Conservation (phyloP, 2,113 vertebrate genomes). For the Cinclus cinclus region DNA sequence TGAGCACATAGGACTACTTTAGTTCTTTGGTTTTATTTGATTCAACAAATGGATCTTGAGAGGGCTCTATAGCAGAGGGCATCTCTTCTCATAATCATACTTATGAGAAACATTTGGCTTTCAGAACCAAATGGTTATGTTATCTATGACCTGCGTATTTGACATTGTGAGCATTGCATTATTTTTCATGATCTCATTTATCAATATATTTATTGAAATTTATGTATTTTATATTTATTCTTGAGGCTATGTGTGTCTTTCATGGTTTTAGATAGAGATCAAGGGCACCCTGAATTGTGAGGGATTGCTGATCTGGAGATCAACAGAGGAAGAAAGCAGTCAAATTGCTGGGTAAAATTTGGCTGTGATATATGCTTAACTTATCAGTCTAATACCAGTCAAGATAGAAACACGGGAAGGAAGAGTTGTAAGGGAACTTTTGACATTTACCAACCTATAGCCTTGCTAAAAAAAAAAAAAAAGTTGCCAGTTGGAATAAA, state of each 20-base stretch:
- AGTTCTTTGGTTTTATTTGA: neutral
- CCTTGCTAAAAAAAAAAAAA: neutral
- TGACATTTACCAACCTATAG: conserved; percentile 12
- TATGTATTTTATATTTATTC: neutral
- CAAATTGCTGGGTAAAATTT: neutral
- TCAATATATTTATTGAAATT: neutral
- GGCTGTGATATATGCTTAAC: neutral
- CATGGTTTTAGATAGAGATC: neutral
- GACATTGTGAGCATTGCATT: neutral
- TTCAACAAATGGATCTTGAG: neutral
- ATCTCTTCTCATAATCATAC: neutral
- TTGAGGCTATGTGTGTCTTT: neutral
- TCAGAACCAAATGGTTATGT: neutral
- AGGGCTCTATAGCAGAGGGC: neutral
- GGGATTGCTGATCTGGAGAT: neutral
- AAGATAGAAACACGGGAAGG: neutral
- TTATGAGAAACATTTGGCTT: neutral
- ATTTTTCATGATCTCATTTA: neutral
- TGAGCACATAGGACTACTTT: neutral
- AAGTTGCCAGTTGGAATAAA: conserved; percentile 41
- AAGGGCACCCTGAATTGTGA: neutral
- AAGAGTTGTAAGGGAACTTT: neutral
- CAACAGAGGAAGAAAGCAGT: neutral
- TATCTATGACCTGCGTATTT: neutral
- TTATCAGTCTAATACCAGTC: neutral